A percentile compares a stretch with the other conserved stretches of the same genome.
phyloP scores from a whole-genome alignment of 2,113 vertebrate species.

The Turdus rufiventris region DNA sequence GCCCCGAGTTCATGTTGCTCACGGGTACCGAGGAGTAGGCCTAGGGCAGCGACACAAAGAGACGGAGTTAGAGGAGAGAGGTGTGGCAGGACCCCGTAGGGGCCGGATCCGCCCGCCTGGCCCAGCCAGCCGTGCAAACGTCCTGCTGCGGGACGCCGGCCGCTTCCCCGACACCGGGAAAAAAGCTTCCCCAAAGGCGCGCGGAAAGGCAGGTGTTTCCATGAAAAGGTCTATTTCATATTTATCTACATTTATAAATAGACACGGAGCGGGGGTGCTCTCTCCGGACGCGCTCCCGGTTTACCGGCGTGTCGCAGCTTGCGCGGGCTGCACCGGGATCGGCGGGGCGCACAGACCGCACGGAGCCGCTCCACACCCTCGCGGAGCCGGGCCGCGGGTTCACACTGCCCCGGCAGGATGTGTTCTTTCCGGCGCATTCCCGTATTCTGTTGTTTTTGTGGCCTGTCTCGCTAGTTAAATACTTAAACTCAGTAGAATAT shows the following conservation, averaged over 20 bases:
- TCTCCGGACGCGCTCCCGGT: background rate
- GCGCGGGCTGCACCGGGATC: background rate
- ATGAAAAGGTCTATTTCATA: background rate
- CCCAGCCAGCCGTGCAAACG: background rate
- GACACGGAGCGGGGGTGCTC: background rate
- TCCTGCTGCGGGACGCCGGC: background rate
- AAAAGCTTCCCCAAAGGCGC: background rate
- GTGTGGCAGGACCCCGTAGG: background rate
- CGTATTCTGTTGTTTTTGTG: background rate
- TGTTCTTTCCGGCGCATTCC: background rate
- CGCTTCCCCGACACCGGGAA: background rate
- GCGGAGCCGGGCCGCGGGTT: background rate
- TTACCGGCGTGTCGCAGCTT: background rate
- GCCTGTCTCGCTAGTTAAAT: background rate
- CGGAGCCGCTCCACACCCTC: background rate
- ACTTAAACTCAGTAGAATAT: background rate
- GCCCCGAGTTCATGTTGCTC: conserved; percentile 87
- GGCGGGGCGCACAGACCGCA: background rate
- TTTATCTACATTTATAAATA: background rate
- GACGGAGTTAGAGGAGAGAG: conserved; percentile 15
- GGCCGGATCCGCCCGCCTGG: background rate
- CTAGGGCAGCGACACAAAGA: conserved; percentile 72
- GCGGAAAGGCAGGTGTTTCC: background rate
- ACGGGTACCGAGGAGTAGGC: conserved; percentile 91
- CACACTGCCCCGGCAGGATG: background rate